A percentile compares a stretch with the other conserved stretches of the same genome.
Evolutionary conservation across 2,888 invertebrate genomes (phyloP).

Genomic region (Rhagium mordax): DNA sequence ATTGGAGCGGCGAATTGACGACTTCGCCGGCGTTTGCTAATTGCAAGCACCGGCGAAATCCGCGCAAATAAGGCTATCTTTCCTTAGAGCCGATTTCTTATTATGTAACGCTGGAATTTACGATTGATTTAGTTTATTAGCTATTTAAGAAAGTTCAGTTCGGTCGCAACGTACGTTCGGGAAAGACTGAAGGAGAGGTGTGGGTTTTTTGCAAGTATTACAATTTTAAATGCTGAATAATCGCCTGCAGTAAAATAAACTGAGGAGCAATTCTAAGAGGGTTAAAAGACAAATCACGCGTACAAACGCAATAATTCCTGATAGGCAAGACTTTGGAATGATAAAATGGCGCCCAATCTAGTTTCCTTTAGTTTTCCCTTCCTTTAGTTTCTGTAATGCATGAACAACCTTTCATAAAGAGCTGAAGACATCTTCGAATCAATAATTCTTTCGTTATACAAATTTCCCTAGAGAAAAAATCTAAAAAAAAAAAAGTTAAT

Average conservation of each 20-base stretch:
- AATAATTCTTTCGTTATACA: too few species aligned
- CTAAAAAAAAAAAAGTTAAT: neutral
- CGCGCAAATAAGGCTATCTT: conserved; percentile 52
- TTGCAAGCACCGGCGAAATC: conserved; percentile 51
- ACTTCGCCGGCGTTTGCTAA: conserved; percentile 50
- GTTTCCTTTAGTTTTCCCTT: too few species aligned
- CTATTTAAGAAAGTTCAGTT: neutral
- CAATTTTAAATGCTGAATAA: neutral
- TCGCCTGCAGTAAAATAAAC: neutral
- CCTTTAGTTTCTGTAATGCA: too few species aligned
- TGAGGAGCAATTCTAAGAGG: too few species aligned
- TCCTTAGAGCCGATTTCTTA: conserved; percentile 39
- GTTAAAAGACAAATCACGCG: too few species aligned
- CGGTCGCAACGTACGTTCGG: neutral
- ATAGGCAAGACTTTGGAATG: too few species aligned
- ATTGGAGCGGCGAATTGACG: conserved; percentile 51
- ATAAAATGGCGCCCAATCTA: too few species aligned
- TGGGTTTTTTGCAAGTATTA: neutral
- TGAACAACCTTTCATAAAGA: too few species aligned
- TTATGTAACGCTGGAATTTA: conserved; percentile 44
- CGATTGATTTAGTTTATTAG: conserved; percentile 13
- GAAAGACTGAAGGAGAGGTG: neutral
- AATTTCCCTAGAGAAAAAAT: too few species aligned
- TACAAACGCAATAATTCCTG: too few species aligned
- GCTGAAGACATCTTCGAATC: too few species aligned